phyloP scores from a whole-genome alignment of 1,140 invertebrate genomes.

The Drosophila tani region DNA sequence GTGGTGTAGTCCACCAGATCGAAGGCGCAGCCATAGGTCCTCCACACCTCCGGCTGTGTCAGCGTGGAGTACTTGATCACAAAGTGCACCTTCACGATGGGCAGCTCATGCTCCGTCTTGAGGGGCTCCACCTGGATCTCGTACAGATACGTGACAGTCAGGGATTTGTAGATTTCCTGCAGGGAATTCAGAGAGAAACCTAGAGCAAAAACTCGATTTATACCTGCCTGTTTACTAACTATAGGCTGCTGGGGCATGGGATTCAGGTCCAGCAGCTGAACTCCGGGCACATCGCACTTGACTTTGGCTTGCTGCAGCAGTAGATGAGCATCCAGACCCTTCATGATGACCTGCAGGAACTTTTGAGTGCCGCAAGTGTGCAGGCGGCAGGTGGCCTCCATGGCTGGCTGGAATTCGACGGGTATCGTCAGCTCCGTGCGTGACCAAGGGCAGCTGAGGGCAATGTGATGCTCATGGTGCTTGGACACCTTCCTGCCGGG shows the following conservation, averaged over 20 bases:
- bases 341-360: slow-evolving; percentile 92
- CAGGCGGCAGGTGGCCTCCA: slow-evolving; percentile 91
- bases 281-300: slow-evolving; percentile 86
- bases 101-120: slow-evolving; percentile 85
- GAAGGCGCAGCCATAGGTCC: slow-evolving; percentile 86
- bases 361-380: slow-evolving; percentile 93
- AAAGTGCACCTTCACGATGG: slow-evolving; percentile 90
- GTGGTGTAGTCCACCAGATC: slow-evolving; percentile 89
- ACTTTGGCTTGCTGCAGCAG: slow-evolving; percentile 87
- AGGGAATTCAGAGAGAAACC: background rate
- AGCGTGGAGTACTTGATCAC: slow-evolving; percentile 88
- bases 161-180: slow-evolving; percentile 83
- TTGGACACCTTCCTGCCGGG: slow-evolving; percentile 88
- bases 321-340: slow-evolving; percentile 88
- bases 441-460: slow-evolving; percentile 91
- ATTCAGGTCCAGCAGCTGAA: slow-evolving; percentile 89
- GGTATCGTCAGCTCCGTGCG: slow-evolving; percentile 88
- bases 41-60: slow-evolving; percentile 85
- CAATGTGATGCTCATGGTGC: slow-evolving; percentile 85
- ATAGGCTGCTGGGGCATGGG: slow-evolving; percentile 84
- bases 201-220: background rate
- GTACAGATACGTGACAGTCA: slow-evolving; percentile 91
- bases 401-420: slow-evolving; percentile 92
- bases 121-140: slow-evolving; percentile 87
- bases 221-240: slow-evolving; percentile 28